These are phyloP conservation scores for Hybos culiciformis DNA, from an alignment of 2,888 invertebrate species.

Conservation along the genomic window DNA sequence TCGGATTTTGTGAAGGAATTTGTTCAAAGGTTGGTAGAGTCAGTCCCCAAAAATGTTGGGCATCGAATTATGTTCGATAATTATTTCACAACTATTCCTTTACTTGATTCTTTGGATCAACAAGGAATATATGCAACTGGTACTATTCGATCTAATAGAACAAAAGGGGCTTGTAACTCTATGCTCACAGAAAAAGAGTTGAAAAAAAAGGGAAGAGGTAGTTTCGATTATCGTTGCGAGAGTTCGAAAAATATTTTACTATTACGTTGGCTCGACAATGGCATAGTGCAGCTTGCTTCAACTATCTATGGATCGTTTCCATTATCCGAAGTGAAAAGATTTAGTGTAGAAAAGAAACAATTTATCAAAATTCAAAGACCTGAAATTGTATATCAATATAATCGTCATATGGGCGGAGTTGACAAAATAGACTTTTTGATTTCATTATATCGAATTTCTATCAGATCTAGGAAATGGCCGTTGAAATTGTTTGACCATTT, in stretches of 20 bases:
- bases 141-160: no score
- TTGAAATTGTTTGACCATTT: neutral
- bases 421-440: neutral
- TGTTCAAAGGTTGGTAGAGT: neutral
- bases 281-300: no score
- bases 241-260: neutral
- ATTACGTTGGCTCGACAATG: neutral
- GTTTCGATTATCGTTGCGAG: neutral
- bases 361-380: neutral
- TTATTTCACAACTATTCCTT: neutral
- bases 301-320: neutral
- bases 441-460: neutral
- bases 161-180: no score
- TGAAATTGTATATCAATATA: neutral
- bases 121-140: no score
- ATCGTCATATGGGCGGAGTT: neutral
- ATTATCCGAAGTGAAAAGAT: neutral
- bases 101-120: no score
- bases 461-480: neutral
- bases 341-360: neutral
- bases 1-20: conserved; percentile 4
- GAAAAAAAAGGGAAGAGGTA: no score
- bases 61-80: neutral
- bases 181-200: no score
- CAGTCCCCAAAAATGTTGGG: neutral